Base-by-base conservation (phyloP, 2,113 vertebrate genomes). In the Isichthys henryi region DNA sequence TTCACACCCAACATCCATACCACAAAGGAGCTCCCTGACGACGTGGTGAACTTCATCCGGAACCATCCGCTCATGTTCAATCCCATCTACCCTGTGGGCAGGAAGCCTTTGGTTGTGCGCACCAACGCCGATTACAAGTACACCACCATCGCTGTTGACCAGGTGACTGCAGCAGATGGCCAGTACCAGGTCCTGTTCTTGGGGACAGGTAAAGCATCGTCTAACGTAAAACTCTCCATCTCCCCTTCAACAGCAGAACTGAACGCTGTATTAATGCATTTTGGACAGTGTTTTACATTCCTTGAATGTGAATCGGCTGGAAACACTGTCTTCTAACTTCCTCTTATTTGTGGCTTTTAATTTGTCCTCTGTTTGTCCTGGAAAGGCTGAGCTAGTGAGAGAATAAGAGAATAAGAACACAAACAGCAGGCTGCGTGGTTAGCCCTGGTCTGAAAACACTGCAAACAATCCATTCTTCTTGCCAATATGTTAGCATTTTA, bases 11-110 rank as follows among this genome's bases (percentile, higher is more conserved):
- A 97, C 62, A 96, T 98, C 91, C 90, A 95, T 62, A 97, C 97
- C 43, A 99, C 98, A 77, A 99, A 99, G 91, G 97, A 99, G 92
- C 99, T 99, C 91, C 98, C 98, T 11, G 98, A 99, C 0, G 98
- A 99, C 0, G 98, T 99, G 90, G 98, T 99, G 93, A 98, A 97
- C 88, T 99, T 99, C 70, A 97, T 98, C 31, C 95, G 98, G 88
- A 99, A 98, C 90, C 98, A 99, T 70, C 98, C 98, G 0, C 94
- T 99, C 92, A 99, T 99, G 98, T 99, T 98, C 93, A 99, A 99
- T 93, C 93, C 97, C 90, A 96, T 99, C 93, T 98, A 99, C 93
- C 98, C 98, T 0, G 92, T 97, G 91, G 96, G 97, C 84, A 96
- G 96, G 93, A 96, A 96, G 85, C 98, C 98, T 0, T 94, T 99